Percentiles rank a stretch among this genome's conserved stretches.
These are phyloP conservation scores for Mesoligia furuncula DNA, from an alignment of 2,888 invertebrate genomes.

Conservation along the genomic window DNA sequence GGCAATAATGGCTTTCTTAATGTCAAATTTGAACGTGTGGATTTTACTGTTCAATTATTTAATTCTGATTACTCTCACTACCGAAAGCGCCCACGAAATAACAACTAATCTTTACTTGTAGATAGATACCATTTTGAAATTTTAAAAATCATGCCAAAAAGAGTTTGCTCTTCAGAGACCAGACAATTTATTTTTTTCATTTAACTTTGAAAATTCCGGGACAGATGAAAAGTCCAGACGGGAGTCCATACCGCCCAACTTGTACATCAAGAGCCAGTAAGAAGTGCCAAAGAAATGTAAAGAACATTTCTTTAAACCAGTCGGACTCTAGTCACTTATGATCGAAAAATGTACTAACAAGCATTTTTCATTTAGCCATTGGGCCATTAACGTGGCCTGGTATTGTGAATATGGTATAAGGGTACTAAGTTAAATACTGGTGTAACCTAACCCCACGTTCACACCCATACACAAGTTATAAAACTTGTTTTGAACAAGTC, in stretches of 20 bases:
- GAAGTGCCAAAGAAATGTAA: constrained; percentile 49
- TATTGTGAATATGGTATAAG: constrained; percentile 56
- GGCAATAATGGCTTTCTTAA: not conserved
- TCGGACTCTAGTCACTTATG: constrained; percentile 63
- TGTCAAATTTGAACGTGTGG: not conserved
- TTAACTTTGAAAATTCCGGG: not conserved
- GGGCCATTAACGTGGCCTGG: constrained; percentile 51
- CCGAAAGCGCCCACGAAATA: not conserved
- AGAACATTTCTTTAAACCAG: constrained; percentile 47
- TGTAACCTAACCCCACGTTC: constrained; percentile 5
- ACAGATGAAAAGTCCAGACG: not conserved
- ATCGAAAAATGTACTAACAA: constrained; percentile 42
- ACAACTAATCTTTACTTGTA: not conserved
- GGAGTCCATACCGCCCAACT: not conserved
- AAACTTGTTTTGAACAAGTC: not conserved
- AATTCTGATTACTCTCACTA: not conserved
- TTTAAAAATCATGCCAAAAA: no score
- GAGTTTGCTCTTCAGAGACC: no score
- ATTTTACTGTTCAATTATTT: not conserved
- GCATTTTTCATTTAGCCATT: constrained; percentile 40
- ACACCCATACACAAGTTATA: not conserved
- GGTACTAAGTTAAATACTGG: constrained; percentile 44
- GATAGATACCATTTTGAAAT: not conserved
- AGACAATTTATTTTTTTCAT: not conserved
- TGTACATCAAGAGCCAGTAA: constrained; percentile 17